phyloP scores from a whole-genome alignment of 2,888 invertebrate genomes.

The Cylloceria caligata region DNA sequence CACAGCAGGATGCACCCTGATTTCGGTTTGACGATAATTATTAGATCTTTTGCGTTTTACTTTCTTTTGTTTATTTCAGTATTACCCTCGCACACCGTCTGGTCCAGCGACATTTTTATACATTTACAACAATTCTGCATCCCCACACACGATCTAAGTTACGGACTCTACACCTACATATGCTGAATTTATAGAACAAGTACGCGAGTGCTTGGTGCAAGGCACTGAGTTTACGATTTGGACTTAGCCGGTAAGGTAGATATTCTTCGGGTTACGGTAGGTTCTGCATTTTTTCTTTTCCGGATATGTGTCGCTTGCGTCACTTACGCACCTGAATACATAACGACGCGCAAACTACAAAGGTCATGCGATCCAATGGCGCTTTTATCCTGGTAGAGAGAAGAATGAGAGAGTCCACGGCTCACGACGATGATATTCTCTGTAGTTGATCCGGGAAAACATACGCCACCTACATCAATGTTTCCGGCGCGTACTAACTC shows the following conservation, averaged over 20 bases:
- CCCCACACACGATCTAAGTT: slow-evolving; percentile 11
- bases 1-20: neutral
- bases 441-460: too few species aligned
- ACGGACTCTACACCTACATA: slow-evolving; percentile 7
- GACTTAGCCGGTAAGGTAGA: neutral
- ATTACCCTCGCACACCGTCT: slow-evolving; percentile 96
- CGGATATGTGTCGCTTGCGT: neutral
- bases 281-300: too few species aligned
- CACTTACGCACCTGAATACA: neutral
- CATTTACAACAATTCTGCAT: slow-evolving; percentile 55
- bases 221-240: neutral
- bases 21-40: slow-evolving; percentile 13
- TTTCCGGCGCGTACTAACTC: too few species aligned
- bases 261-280: neutral
- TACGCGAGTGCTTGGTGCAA: neutral
- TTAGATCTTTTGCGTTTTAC: slow-evolving; percentile 7
- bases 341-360: neutral
- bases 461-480: too few species aligned
- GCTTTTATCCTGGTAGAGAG: too few species aligned
- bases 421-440: too few species aligned
- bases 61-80: slow-evolving; percentile 47
- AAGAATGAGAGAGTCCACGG: too few species aligned
- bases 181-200: neutral
- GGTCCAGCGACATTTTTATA: slow-evolving; percentile 91
- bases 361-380: too few species aligned